A percentile compares a stretch with the other conserved stretches of the same genome.
Evolutionary conservation across 2,113 vertebrate species (phyloP).

Genomic region (Spilogale gracilis): DNA sequence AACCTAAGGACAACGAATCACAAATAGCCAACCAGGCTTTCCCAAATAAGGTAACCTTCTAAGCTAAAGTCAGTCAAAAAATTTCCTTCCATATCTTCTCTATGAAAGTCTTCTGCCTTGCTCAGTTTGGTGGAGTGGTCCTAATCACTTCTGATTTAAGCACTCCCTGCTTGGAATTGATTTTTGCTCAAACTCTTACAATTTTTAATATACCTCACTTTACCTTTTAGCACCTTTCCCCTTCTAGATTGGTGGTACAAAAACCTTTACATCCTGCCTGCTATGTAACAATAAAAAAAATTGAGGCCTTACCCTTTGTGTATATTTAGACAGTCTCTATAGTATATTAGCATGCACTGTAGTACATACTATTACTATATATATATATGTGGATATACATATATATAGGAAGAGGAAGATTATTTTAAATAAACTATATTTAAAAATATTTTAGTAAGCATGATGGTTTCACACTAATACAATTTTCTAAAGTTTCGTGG

Average conservation of each 20-base stretch:
- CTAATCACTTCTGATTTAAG: background rate
- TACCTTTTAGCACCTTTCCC: background rate
- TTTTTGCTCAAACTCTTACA: conserved; percentile 11
- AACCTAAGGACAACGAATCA: background rate
- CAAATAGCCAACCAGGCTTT: background rate
- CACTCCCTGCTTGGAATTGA: background rate
- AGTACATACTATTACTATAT: background rate
- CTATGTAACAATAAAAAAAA: background rate
- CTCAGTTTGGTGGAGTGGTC: background rate
- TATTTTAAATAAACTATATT: background rate
- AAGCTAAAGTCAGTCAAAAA: background rate
- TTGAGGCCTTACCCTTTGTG: background rate
- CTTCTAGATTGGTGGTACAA: background rate
- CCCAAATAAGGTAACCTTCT: background rate
- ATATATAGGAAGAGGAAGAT: background rate
- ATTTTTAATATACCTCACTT: background rate
- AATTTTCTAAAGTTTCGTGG: background rate
- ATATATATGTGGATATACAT: background rate
- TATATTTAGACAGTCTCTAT: background rate
- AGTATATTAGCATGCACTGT: background rate
- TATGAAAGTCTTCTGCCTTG: background rate
- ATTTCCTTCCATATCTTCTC: background rate
- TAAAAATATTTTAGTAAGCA: conserved; percentile 35
- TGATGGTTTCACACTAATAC: background rate
- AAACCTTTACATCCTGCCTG: background rate